Evolutionary conservation across 1,140 invertebrate genomes (phyloP).

Genomic region (Micrasema minimum): DNA sequence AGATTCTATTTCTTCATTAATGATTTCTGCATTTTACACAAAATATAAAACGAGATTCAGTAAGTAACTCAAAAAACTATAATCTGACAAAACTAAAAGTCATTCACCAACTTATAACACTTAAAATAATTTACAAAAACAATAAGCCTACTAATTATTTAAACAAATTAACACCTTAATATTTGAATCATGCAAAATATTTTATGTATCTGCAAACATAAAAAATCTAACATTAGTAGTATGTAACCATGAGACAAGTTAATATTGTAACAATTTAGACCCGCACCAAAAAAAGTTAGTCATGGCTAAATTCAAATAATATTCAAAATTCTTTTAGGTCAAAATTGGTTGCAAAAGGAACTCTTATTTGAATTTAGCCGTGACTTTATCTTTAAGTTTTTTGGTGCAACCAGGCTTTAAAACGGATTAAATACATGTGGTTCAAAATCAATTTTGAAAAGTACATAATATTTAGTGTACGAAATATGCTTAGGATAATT

Average conservation of each 20-base stretch:
- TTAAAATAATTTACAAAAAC: slow-evolving; percentile 8
- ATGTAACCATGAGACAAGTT: neutral
- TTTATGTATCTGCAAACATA: slow-evolving; percentile 26
- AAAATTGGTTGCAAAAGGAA: too few species aligned
- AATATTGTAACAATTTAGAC: neutral
- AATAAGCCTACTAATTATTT: slow-evolving; percentile 10
- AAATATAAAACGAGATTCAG: slow-evolving; percentile 7
- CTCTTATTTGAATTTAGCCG: too few species aligned
- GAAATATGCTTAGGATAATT: too few species aligned
- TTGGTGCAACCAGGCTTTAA: too few species aligned
- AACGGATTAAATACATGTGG: too few species aligned
- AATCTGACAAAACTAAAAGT: neutral
- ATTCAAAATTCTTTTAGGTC: too few species aligned
- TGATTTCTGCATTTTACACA: slow-evolving; percentile 5
- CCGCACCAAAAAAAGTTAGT: too few species aligned
- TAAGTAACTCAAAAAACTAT: neutral
- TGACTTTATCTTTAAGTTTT: neutral
- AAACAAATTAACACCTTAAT: slow-evolving; percentile 23
- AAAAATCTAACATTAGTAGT: neutral
- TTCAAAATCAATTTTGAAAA: too few species aligned
- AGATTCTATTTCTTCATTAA: too few species aligned
- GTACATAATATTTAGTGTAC: too few species aligned
- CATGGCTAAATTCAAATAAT: too few species aligned
- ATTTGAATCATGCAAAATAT: too few species aligned
- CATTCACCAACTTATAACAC: slow-evolving; percentile 16